phyloP scores from a whole-genome alignment of 2,113 vertebrate genomes.

The Ctenodactylus gundi region DNA sequence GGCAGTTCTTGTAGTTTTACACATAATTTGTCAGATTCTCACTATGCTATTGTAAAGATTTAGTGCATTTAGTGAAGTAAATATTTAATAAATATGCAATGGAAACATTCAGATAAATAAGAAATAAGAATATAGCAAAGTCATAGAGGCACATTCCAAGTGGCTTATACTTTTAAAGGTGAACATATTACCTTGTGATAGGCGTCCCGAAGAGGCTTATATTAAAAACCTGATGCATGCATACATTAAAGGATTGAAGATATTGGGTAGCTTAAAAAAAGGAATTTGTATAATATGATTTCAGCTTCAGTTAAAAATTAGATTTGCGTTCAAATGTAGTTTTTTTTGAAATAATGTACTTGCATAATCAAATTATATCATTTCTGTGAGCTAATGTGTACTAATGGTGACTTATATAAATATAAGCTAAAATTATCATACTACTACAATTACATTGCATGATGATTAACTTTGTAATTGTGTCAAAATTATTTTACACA shows the following conservation, averaged over 20 bases:
- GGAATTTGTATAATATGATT: neutral
- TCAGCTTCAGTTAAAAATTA: neutral
- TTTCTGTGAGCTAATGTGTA: too few relatives aligned
- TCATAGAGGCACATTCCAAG: neutral
- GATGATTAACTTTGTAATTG: neutral
- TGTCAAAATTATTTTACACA: neutral
- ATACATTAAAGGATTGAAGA: neutral
- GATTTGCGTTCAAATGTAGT: neutral
- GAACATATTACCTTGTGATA: neutral
- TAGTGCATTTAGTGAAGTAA: neutral
- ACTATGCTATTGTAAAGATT: too few relatives aligned
- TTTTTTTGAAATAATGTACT: too few relatives aligned
- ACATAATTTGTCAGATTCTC: too few relatives aligned
- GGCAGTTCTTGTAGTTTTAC: too few relatives aligned
- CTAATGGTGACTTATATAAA: too few relatives aligned
- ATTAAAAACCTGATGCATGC: neutral
- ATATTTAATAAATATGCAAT: neutral
- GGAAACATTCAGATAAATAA: neutral
- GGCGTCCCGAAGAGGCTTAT: neutral
- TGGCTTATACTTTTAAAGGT: neutral
- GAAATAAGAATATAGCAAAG: too few relatives aligned
- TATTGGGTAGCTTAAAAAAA: neutral
- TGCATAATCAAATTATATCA: too few relatives aligned
- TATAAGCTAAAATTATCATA: neutral
- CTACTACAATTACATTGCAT: neutral